Evolutionary conservation across 2,797 vertebrate genomes (phyloP), one percentile per base, ranked within the genome.

Genomic region (Channa striata): DNA sequence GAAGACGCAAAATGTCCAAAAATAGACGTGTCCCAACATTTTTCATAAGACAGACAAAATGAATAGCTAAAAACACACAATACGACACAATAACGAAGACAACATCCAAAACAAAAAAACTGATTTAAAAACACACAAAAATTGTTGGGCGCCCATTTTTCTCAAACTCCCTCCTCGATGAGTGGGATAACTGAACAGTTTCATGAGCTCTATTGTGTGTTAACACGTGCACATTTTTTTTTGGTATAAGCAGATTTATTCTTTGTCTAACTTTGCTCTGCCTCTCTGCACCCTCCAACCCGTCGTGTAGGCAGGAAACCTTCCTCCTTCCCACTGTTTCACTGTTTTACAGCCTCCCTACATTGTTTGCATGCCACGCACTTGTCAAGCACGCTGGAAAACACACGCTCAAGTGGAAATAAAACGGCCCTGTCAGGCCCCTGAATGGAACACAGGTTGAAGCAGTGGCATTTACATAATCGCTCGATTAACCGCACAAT

Each of bases 251-350:
- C 6, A 30, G 6, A 42, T 23, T 49, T 23, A 19, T 44, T 17
- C 1, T 36, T 21, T n/a, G 13, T 33, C 6, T 5, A 47, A 20
- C 12, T 20, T 46, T 46, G 17, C 10, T 39, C 16, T 20, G 37
- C 19, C 10, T 46, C 33, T 8, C 37, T 30, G 53, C 39, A 14
- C 60, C 39, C 59, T 58, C 68, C 54, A 23, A 57, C 37, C 52
- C 60, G 59, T 61, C 60, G 25, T 71, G 33, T 53, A 62, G 76
- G 75, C 66, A 78, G 51, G 49, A 67, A 77, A 52, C 53, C 49
- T n/a, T 66, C 52, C 56, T 70, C 59, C 59, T 69, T 59, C 81
- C 74, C n/a, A 51, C 74, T 79, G 68, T 69, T 83, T 61, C 43
- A 65, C 48, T 50, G 37, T 48, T 86, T 75, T 74, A 81, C 73